Base-by-base conservation (phyloP, 2,113 vertebrate species). In the Hydropotes inermis region DNA sequence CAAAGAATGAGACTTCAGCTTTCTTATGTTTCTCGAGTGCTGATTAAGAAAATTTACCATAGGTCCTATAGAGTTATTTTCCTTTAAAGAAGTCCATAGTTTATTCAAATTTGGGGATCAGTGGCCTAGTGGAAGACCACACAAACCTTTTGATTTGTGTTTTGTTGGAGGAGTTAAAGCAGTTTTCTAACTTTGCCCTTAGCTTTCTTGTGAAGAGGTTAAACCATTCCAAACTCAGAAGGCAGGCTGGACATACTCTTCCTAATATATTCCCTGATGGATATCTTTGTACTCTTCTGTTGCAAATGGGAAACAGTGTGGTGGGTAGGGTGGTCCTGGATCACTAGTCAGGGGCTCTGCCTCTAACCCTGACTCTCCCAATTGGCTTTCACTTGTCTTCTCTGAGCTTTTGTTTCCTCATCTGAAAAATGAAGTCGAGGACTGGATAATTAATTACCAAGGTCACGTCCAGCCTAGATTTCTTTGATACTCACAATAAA, bases 401-500 rank as follows among this genome's bases (percentile, higher is more conserved):
- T 30, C 52, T 36, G 60, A 57, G 45, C 47, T 81, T 94, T 74
- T 10, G 1, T 87, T 91, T 87, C 61, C 84, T n/a, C 52, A 50
- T 67, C 43, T 87, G 52, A 93, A 60, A 93, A 89, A 76, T 61
- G n/a, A 97, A 83, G 45, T 28, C 55, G 25, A 39, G 27, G 55
- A 70, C 43, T 57, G 2, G 12, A 23, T 83, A 87, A 85, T 61
- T 89, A 74, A 82, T 89, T 43, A 45, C 78, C 70, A 92, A 58
- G 13, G 47, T 81, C 70, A 58, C 13, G 2, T 60, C 54, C 64
- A 83, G 70, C 83, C 61, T 90, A 85, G 57, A 81, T 89, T 50
- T 92, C 88, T 92, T 50, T 89, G 87, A 84, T 39, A 90, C 64
- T 79, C 91, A 67, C n/a, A 94, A n/a, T 87, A 88, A 89, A 85